Evolutionary conservation across 2,797 vertebrate species (phyloP), one percentile per base, ranked within the genome.

Genomic region (Ataeniobius toweri): DNA sequence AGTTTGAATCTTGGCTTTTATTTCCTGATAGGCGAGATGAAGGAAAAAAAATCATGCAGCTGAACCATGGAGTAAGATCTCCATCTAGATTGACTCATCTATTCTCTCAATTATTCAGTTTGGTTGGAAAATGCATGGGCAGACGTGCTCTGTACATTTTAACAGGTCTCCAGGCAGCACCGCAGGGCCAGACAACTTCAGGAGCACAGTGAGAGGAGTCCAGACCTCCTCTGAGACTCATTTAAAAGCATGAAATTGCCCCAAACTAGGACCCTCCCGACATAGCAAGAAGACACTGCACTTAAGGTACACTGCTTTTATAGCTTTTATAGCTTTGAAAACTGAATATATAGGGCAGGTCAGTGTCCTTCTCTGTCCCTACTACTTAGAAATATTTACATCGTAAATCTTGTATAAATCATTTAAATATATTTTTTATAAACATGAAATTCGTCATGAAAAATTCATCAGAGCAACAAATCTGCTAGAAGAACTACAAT

Each of bases 21-120:
- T 91, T 91, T 86, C 75, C 80, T 81, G 81, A 91, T 88, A 81
- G 76, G 79, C 28, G 46, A 78, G 36, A 86, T 86, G 48, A 72
- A 77, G 51, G 63, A 41, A 55, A 16, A 82, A 83, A 69, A 74
- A 3, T 26, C 71, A 75, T 56, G 73, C 48, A 16, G 72, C 67
- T 69, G 72, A 87, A 78, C 31, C 69, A 65, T 70, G 56, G 61
- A 48, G 69, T 24, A 41, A 28, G 24, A 86, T 68, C 69, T 24
- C 67, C 5, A 76, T 59, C 76, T 83, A 74, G 77, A 86, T 75
- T 51, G 82, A 93, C 82, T 89, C 69, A 82, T 85, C 76, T 71
- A 80, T 73, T 90, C 76, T 77, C 82, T 92, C 80, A 93, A 88
- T 93, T 91, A 93, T 93, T 91, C 80, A 92, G 61, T 72, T 74